Evolutionary conservation across 2,797 vertebrate species (phyloP).

Genomic region (Salmo trutta): DNA sequence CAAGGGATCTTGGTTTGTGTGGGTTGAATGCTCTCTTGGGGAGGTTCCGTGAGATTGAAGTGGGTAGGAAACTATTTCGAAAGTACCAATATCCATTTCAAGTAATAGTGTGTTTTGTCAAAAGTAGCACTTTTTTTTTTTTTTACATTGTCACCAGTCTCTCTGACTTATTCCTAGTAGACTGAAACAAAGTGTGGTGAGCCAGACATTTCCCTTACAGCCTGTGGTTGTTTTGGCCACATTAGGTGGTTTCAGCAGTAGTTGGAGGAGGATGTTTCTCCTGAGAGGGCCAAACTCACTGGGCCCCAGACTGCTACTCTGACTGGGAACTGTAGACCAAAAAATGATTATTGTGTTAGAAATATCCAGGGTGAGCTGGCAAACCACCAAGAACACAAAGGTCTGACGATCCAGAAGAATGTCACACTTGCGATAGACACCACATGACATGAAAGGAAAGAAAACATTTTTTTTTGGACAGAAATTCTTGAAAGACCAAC

Average conservation of each 20-base stretch:
- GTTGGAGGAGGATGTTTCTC: slow-evolving; percentile 5
- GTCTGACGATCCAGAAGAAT: no score
- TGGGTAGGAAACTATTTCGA: not conserved
- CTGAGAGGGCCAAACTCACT: slow-evolving; percentile 30
- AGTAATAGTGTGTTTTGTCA: not conserved
- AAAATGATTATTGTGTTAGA: not conserved
- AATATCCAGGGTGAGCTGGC: not conserved
- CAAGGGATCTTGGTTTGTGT: not conserved
- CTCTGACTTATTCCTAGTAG: not conserved
- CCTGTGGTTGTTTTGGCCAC: not conserved
- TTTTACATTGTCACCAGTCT: no score
- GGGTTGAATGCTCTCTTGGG: not conserved
- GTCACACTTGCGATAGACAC: no score
- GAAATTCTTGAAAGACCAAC: not conserved
- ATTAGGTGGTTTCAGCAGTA: slow-evolving; percentile 12
- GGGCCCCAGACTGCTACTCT: slow-evolving; percentile 21
- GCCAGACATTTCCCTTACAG: not conserved
- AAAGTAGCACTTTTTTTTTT: no score
- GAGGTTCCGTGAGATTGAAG: not conserved
- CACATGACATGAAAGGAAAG: no score
- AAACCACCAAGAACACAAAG: not conserved
- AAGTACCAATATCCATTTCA: not conserved
- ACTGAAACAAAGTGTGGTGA: not conserved
- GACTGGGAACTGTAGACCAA: slow-evolving; percentile 24
- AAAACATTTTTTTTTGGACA: no score